Evolutionary conservation across 2,797 vertebrate genomes (phyloP).

Genomic region (Hoplostethus mediterraneus): DNA sequence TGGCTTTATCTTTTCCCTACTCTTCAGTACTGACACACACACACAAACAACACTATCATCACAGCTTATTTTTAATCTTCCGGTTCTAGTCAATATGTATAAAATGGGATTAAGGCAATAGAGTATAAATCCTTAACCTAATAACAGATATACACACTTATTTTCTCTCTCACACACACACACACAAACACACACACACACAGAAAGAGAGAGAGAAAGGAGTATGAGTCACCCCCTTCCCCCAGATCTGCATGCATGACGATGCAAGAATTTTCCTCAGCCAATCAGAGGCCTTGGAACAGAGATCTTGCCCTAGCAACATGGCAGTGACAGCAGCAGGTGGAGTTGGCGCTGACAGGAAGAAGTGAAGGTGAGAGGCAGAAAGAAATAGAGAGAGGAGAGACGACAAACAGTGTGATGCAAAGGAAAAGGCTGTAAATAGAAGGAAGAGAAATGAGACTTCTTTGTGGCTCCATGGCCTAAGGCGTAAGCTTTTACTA

Average conservation of each 20-base stretch:
- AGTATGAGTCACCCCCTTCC: conserved; percentile 65
- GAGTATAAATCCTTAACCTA: conserved; percentile 16
- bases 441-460: not conserved
- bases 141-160: not conserved
- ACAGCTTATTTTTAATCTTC: not conserved
- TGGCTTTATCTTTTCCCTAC: not conserved
- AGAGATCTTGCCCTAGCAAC: conserved; percentile 72
- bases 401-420: conserved; percentile 4
- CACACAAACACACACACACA: conserved; percentile 13
- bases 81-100: not conserved
- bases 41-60: not conserved
- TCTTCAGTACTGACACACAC: not conserved
- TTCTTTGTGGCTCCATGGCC: not conserved
- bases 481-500: not conserved
- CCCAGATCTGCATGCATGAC: conserved; percentile 62
- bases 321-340: conserved; percentile 67
- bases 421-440: not conserved
- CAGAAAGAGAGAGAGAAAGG: not conserved
- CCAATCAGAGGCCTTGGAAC: conserved; percentile 58
- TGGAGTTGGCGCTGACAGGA: conserved; percentile 45
- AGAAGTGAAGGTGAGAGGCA: conserved; percentile 6
- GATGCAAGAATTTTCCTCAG: conserved; percentile 61
- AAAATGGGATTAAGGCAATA: not conserved
- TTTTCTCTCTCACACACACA: not conserved
- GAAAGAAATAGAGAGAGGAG: conserved; percentile 17